Base-by-base conservation (phyloP, 2,113 vertebrate genomes). In the Burhinus oedicnemus region DNA sequence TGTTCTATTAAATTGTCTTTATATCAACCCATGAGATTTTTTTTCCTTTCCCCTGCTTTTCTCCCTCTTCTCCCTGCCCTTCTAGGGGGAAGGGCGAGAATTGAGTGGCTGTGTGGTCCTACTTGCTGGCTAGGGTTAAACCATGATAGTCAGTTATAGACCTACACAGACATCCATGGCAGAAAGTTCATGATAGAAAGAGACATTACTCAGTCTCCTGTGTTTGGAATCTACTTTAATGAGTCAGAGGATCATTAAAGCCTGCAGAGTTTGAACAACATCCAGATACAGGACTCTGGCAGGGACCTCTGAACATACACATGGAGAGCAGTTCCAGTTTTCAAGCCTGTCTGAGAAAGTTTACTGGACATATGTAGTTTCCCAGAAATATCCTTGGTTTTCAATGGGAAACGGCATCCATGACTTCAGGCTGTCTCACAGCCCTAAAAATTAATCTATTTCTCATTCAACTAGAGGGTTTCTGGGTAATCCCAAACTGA, bases 321-420 rank as follows among this genome's bases (percentile, higher is more conserved):
- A 29, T 82, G 47, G 60, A 96, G n/a, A 74, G 12, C 45, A 68
- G 42, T 55, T 62, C 44, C 79, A 83, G 30, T 80, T 80, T 86
- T 69, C 47, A 87, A 75, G 45, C 20, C 10, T 12, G 77, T 90
- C 2, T 12, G 68, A 83, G 66, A 75, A 83, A 54, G 19, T 52
- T 93, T 86, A 88, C 47, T 5, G 6, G 51, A 87, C 49, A 68
- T 8, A 20, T 38, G 49, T 57, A 7, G 3, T 76, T 92, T 94
- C 85, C 71, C 88, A 96, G 93, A 96, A 90, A 70, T 72, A 85
- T 83, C n/a, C 12, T 32, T 34, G 3, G 8, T 89, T 93, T 83
- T 81, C 55, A 62, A 10, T 36, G n/a, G 77, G 60, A 89, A 91
- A 95, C 3, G 8, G 21, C 55, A 82, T 78, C 51, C 21, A 58